phyloP scores from a whole-genome alignment of 2,888 invertebrate genomes.

The Drosophila nr. perissopoda region DNA sequence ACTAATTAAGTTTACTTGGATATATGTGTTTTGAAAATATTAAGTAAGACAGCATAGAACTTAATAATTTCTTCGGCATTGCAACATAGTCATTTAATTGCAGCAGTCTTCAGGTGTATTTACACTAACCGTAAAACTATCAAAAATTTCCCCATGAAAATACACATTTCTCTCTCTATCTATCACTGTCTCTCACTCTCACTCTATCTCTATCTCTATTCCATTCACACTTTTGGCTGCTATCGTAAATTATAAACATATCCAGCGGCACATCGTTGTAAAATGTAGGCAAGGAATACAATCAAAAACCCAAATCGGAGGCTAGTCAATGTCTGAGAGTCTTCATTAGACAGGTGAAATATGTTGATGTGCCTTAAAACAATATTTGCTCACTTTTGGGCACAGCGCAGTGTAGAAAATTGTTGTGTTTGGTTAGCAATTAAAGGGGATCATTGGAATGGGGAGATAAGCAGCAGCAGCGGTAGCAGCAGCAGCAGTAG shows the following conservation, averaged over 20 bases:
- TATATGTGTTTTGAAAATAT: neutral
- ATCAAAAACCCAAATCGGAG: constrained; percentile 21
- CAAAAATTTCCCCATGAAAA: constrained; percentile 29
- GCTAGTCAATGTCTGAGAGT: constrained; percentile 31
- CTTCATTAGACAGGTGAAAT: constrained; percentile 67
- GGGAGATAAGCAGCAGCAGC: neutral
- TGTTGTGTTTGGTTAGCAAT: constrained; percentile 74
- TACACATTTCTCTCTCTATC: constrained; percentile 3
- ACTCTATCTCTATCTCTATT: neutral
- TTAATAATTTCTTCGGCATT: neutral
- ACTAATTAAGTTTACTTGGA: neutral
- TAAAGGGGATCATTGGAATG: constrained; percentile 40
- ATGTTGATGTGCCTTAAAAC: constrained; percentile 76
- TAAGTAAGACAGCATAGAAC: neutral
- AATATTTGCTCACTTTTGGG: constrained; percentile 67
- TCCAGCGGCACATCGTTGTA: constrained; percentile 70
- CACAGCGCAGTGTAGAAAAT: constrained; percentile 32
- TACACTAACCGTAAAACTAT: constrained; percentile 31
- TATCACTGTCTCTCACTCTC: constrained; percentile 18
- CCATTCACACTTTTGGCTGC: neutral
- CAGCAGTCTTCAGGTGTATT: constrained; percentile 28
- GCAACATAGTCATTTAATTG: neutral
- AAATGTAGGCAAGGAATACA: constrained; percentile 51
- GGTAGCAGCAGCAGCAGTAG: constrained; percentile 3
- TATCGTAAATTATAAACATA: constrained; percentile 78